Evolutionary conservation across 2,797 vertebrate genomes (phyloP).

Genomic region (Onychomys arenicola): DNA sequence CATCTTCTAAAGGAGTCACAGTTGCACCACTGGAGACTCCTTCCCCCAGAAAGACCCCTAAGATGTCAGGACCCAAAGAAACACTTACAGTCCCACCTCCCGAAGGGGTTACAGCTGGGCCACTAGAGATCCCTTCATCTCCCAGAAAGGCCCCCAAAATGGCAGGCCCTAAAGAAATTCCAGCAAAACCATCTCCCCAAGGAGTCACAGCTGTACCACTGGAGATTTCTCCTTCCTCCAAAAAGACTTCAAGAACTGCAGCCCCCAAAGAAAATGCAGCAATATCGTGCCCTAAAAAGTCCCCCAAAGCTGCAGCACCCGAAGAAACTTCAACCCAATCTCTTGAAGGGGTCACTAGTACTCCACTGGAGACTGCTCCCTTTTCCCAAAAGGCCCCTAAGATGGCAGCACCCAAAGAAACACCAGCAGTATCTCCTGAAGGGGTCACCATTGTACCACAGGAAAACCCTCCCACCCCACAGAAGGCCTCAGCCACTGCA

Average conservation of each 20-base stretch:
- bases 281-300: not conserved
- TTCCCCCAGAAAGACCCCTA: not conserved
- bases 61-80: not conserved
- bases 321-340: not conserved
- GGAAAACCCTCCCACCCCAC: not conserved
- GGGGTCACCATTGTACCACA: not conserved
- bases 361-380: not conserved
- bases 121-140: not conserved
- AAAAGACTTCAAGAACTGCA: not conserved
- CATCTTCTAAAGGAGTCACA: not conserved
- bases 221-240: not conserved
- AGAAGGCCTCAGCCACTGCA: not conserved
- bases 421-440: not conserved
- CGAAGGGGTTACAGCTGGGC: not conserved
- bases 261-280: not conserved
- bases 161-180: not conserved
- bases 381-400: not conserved
- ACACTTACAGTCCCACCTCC: not conserved
- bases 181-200: not conserved
- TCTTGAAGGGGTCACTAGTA: not conserved
- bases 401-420: not conserved
- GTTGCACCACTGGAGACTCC: not conserved
- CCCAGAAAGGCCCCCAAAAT: not conserved
- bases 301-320: not conserved
- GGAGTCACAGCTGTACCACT: not conserved